Evolutionary conservation across 2,888 invertebrate genomes (phyloP), one percentile per base, ranked within the genome.

Genomic region (Hybos culiciformis): DNA sequence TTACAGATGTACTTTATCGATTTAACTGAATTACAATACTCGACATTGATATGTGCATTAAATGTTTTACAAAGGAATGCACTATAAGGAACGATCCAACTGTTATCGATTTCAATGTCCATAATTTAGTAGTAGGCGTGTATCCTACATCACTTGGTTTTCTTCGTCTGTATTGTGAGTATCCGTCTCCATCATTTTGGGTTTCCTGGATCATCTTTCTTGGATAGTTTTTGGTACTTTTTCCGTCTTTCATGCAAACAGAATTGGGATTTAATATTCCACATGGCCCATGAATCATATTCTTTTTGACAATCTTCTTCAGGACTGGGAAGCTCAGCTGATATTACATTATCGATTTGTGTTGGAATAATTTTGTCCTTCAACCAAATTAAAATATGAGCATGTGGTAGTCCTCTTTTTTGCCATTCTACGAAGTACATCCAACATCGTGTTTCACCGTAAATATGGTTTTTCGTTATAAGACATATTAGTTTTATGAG

Each of bases 21-120:
- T 45, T 64, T 62, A 1, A 68, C 59, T 0, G 63, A 66, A 51
- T 54, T 56, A 49, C 66, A 69, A 46, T 39, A 57, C 46, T 67
- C 64, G 11, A 66, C 60, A 49, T 66, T 65, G n/a, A 59, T 58
- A 46, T 65, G 62, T 2, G 58, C 56, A 37, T 60, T 50, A 36
- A 53, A 60, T 9, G 50, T 53, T 45, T 54, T 55, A 2, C 50
- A 54, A 4, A 60, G 51, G 24, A 57, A 26, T 38, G 59, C 60
- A 8, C 49, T 55, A 51, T 57, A 60, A 18, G 58, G 59, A 9
- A 63, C 60, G 47, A 63, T 48, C 56, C 56, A 60, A 36, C 52
- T 39, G 49, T 61, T 61, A 39, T 59, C 58, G 18, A 53, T 43
- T 37, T 46, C 39, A 31, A 47, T 39, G 21, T 47, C 37, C 29